phyloP scores from a whole-genome alignment of 2,113 vertebrate genomes.

The Dasyornis broadbenti region DNA sequence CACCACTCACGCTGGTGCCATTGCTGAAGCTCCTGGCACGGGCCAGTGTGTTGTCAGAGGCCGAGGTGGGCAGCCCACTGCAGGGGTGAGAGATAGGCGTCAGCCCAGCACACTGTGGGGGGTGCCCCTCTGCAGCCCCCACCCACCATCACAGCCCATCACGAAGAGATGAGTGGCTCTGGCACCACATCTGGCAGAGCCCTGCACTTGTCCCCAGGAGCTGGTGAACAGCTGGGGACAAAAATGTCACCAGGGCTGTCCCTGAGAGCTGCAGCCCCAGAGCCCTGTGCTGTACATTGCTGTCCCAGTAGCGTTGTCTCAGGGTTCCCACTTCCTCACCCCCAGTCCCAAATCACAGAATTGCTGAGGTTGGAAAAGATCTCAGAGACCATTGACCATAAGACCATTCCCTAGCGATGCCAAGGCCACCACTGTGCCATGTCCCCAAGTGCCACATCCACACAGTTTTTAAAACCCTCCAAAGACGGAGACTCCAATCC shows the following conservation, averaged over 20 bases:
- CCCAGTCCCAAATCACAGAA: not conserved
- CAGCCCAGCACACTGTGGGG: not conserved
- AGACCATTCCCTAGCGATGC: not conserved
- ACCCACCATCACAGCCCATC: not conserved
- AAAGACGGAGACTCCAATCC: too few relatives aligned
- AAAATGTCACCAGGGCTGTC: not conserved
- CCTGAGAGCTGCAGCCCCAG: not conserved
- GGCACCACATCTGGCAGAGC: not conserved
- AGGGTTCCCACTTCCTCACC: not conserved
- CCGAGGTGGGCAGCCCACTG: constrained; percentile 42
- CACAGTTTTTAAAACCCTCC: not conserved
- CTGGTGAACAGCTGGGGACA: not conserved
- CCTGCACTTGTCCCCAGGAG: not conserved
- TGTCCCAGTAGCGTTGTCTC: not conserved
- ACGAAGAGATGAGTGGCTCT: fast-evolving
- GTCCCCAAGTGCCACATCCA: not conserved
- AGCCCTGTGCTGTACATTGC: fast-evolving
- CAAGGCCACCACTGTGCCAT: not conserved
- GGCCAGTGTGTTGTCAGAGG: constrained; percentile 79
- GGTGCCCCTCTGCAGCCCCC: not conserved
- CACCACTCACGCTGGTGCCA: constrained; percentile 62
- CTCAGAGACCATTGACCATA: not conserved
- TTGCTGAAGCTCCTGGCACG: constrained; percentile 80
- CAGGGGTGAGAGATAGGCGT: not conserved
- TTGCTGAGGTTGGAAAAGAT: not conserved